Conservation (phyloP, 1,140 invertebrate species). For the Laupala kohalensis region DNA sequence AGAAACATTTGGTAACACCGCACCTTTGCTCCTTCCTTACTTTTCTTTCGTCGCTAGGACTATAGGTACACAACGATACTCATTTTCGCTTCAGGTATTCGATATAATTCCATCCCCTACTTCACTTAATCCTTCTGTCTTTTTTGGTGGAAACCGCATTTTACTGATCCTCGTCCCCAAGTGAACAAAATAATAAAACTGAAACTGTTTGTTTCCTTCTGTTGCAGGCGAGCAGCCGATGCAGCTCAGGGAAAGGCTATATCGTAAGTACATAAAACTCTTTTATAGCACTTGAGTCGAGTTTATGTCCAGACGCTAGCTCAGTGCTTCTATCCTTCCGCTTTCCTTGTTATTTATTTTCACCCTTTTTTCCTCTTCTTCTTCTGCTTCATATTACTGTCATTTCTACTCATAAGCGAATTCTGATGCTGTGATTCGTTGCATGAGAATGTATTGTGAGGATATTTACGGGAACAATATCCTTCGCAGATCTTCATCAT, state of each 20-base stretch:
- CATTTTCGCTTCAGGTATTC: too few species aligned
- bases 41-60: not conserved
- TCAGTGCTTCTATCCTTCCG: not conserved
- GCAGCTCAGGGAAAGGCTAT: conserved; percentile 78
- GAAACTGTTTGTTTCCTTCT: conserved; percentile 18
- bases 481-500: too few species aligned
- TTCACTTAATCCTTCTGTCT: too few species aligned
- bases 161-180: too few species aligned
- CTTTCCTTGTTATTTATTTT: not conserved
- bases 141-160: too few species aligned
- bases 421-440: too few species aligned
- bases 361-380: not conserved
- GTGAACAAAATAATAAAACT: not conserved
- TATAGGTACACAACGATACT: not conserved
- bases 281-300: not conserved
- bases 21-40: not conserved
- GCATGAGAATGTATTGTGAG: too few species aligned
- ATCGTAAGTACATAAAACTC: conserved; percentile 55
- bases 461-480: too few species aligned
- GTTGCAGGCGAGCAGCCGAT: conserved; percentile 68
- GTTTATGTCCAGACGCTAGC: not conserved
- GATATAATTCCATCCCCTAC: too few species aligned
- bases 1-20: too few species aligned
- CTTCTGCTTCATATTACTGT: not conserved
- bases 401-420: not conserved